Evolutionary conservation across 2,888 invertebrate species (phyloP), one percentile per base, ranked within the genome.

Genomic region (Chydorus sphaericus): DNA sequence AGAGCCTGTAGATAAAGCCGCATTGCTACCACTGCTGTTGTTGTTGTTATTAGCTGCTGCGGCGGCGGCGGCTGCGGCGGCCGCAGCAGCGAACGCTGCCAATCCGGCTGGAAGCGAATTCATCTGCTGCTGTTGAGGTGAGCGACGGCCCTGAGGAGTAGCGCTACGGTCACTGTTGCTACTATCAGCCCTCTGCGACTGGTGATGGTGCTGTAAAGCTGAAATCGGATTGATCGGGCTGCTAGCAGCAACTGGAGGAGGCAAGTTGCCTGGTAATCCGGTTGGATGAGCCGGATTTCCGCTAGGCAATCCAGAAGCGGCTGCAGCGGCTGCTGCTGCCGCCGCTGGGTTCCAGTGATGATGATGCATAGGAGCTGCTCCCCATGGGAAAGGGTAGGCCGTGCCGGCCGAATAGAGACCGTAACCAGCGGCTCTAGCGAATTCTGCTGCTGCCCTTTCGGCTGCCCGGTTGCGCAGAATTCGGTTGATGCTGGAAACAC

Each of bases 401-500:
- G 44, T 70, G 81, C 66, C 76, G 62, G 61, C 71, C 10, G 83
- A 83, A 70, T 89, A 85, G 8, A 89, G 74, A 0, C 89, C 89
- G 67, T 90, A 91, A 14, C 89, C 90, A 0, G 91, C 89, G 0
- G 89, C 90, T 16, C 91, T 75, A 0, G 93, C 92, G 64, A 96
- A 91, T 71, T 96, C 94, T 0, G 92, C 91, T 0, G 94, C 94
- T 0, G 94, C 94, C 6, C 94, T 75, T 69, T 97, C 96, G 0
- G 96, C 94, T 0, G 96, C 96, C 11, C 96, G 79, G 69, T 96
- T 96, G 60, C 97, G 75, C 55, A 97, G 75, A 66, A 97, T 97
- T 64, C 97, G 80, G 73, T 94, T 96, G 70, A 96, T 96, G 62
- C 93, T 93, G 65, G 92, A 92, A 3, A 96, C 94, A 53, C 92